Percentiles rank a stretch among this genome's conserved stretches.
Evolutionary conservation across 2,797 vertebrate species (phyloP).

Genomic region (Mus spretus): DNA sequence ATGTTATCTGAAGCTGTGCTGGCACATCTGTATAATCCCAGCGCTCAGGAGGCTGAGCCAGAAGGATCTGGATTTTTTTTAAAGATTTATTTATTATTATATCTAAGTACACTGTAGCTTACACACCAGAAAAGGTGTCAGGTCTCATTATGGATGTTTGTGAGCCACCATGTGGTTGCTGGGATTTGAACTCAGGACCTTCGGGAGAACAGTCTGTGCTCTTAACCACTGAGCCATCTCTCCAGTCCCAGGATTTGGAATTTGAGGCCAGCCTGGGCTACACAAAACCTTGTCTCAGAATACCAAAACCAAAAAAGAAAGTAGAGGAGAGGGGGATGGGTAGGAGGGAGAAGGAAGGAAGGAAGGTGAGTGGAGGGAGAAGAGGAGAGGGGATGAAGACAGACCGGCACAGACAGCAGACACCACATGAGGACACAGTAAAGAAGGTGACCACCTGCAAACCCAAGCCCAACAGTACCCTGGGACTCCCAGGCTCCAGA

Average conservation of each 20-base stretch:
- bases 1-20: background rate
- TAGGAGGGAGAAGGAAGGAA: background rate
- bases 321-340: background rate
- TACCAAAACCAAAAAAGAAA: background rate
- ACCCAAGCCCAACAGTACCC: background rate
- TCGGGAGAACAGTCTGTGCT: no score
- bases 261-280: background rate
- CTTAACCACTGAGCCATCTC: no score
- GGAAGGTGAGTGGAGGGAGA: background rate
- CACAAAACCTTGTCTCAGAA: background rate
- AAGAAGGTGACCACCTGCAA: background rate
- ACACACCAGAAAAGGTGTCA: no score
- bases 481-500: background rate
- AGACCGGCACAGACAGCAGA: background rate
- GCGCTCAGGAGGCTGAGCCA: background rate
- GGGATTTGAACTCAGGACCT: no score
- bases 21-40: background rate
- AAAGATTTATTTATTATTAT: no score
- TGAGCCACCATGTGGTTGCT: no score
- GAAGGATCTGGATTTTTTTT: background rate
- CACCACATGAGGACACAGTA: background rate
- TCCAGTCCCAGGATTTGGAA: background rate
- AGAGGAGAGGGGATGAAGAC: background rate
- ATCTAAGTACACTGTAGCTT: no score
- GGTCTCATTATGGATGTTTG: no score